Conservation (phyloP, 2,797 vertebrate genomes). For the Silurus lanzhouensis region DNA sequence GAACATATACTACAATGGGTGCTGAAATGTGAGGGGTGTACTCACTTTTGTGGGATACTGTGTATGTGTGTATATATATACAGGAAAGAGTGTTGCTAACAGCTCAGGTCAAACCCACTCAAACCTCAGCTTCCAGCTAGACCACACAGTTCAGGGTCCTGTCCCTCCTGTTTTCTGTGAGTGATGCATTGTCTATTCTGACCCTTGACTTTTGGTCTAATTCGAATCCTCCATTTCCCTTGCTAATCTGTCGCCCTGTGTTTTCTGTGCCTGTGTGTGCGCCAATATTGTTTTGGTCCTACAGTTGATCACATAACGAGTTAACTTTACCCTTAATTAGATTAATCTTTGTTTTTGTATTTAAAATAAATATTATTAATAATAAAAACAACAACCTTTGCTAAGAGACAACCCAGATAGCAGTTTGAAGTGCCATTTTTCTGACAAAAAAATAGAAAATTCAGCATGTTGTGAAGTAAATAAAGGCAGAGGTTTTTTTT, state of each 20-base stretch:
- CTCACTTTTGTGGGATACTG: too few species aligned
- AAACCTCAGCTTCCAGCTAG: conserved; percentile 69
- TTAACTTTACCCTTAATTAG: neutral
- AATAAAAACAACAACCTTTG: neutral
- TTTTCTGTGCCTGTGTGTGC: neutral
- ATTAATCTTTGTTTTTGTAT: conserved; percentile 3
- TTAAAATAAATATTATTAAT: neutral
- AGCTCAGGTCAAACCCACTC: conserved; percentile 73
- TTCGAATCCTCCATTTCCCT: conserved; percentile 4
- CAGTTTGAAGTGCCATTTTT: neutral
- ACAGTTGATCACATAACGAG: neutral
- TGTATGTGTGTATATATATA: neutral
- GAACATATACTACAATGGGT: too few species aligned
- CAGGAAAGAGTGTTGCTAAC: conserved; percentile 76
- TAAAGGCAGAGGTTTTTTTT: neutral
- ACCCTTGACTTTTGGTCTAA: conserved; percentile 7
- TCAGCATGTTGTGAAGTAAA: neutral
- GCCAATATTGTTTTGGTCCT: neutral
- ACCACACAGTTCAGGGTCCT: conserved; percentile 63
- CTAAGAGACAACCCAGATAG: neutral
- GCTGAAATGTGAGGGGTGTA: too few species aligned
- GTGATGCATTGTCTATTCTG: conserved; percentile 54
- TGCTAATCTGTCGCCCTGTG: conserved; percentile 20
- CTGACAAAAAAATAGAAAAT: neutral
- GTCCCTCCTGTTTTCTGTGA: conserved; percentile 75